Percentiles rank a stretch among this genome's conserved stretches.
These are phyloP conservation scores for Noctua fimbriata DNA, from an alignment of 2,888 invertebrate species.

Conservation along the genomic window DNA sequence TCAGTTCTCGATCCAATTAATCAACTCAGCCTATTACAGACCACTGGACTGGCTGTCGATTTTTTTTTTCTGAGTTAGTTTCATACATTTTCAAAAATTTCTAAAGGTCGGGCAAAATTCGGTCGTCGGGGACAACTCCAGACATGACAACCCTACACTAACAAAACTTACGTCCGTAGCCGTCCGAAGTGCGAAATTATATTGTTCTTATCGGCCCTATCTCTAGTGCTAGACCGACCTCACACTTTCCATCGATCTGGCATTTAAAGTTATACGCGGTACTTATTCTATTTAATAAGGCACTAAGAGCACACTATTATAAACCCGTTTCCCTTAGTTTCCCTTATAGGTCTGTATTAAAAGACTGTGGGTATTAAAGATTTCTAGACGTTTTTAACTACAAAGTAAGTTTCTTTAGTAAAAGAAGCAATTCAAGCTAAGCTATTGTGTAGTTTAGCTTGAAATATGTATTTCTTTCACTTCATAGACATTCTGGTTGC, in stretches of 20 bases:
- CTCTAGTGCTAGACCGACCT: constrained; percentile 13
- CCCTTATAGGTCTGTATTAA: constrained; percentile 40
- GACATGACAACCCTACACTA: neutral
- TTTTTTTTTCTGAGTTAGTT: neutral
- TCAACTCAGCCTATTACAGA: neutral
- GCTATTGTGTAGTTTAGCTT: too few relatives aligned
- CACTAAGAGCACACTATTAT: constrained; percentile 42
- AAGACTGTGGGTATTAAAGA: neutral
- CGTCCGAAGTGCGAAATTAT: constrained; percentile 33
- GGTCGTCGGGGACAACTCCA: too few relatives aligned
- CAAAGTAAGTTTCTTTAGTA: too few relatives aligned
- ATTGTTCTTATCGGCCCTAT: constrained; percentile 44
- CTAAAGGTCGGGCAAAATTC: neutral
- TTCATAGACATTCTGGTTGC: neutral
- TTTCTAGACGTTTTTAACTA: constrained; percentile 18
- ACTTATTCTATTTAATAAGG: constrained; percentile 46
- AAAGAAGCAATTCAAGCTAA: too few relatives aligned
- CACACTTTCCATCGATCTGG: constrained; percentile 50
- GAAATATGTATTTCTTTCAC: neutral
- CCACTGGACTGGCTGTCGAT: neutral
- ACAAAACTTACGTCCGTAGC: neutral
- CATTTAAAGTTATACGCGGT: constrained; percentile 42
- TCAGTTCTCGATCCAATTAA: neutral
- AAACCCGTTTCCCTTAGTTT: constrained; percentile 35
- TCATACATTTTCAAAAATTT: neutral